phyloP scores from a whole-genome alignment of 2,797 vertebrate species.

The Liasis olivaceus region DNA sequence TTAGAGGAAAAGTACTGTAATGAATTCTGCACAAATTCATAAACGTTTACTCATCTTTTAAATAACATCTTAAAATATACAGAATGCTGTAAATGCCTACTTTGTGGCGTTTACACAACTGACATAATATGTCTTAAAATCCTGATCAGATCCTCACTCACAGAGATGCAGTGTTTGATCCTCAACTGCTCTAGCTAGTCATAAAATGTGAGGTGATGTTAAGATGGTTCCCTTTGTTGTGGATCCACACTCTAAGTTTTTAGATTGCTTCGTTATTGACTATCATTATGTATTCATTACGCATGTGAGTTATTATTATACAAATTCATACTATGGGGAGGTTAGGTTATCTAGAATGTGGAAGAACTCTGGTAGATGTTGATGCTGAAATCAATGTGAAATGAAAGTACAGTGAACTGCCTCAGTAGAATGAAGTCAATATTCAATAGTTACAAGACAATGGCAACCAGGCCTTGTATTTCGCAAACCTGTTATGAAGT shows the following conservation, averaged over 20 bases:
- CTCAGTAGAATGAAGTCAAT: not conserved
- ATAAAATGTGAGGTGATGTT: not conserved
- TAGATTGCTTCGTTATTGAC: not conserved
- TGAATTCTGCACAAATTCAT: not conserved
- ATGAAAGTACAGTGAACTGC: not conserved
- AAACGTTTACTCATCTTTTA: constrained; percentile 3
- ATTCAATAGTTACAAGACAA: not conserved
- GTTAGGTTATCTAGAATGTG: not conserved
- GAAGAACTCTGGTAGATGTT: not conserved
- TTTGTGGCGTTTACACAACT: not conserved
- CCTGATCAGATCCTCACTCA: not conserved
- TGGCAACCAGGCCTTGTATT: not conserved
- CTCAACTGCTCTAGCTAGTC: not conserved
- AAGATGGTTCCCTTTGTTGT: not conserved
- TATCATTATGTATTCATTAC: not conserved
- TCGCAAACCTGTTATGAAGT: not conserved
- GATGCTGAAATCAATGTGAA: not conserved
- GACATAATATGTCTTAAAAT: not conserved
- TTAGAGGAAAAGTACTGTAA: not conserved
- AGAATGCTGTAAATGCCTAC: not conserved
- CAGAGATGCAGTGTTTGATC: not conserved
- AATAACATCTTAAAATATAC: not conserved
- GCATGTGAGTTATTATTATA: not conserved
- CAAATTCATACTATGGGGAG: not conserved
- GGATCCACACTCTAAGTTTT: not conserved